These are phyloP conservation scores for Todiramphus saurophagus DNA, from an alignment of 2,113 vertebrate species.

Conservation along the genomic window DNA sequence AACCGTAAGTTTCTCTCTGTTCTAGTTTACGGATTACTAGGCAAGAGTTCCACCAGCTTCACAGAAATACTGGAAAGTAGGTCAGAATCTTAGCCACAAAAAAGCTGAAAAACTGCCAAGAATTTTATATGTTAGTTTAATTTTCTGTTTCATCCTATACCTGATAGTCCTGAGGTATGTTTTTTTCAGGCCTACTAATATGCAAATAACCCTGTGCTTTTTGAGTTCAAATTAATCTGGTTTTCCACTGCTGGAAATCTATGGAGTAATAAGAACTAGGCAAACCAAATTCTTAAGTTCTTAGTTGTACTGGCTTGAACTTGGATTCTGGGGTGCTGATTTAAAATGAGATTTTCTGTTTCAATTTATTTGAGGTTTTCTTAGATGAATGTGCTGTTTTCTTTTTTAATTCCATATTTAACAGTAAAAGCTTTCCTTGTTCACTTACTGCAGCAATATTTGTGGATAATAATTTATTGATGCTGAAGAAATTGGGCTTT, in stretches of 20 bases:
- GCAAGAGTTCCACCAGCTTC: not conserved
- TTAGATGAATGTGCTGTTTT: not conserved
- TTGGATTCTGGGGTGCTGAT: not conserved
- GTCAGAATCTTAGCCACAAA: not conserved
- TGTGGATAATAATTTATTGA: not conserved
- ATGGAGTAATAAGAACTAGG: not conserved
- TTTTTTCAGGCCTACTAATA: not conserved
- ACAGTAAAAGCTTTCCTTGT: not conserved
- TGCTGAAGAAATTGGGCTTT: not conserved
- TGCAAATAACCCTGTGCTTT: not conserved
- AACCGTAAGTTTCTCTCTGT: not conserved
- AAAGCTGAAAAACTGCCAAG: not conserved
- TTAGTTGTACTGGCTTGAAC: not conserved
- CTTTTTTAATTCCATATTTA: not conserved
- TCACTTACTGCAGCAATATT: not conserved
- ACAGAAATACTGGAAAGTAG: not conserved
- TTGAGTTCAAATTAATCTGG: not conserved
- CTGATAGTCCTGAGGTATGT: not conserved
- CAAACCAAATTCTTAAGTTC: not conserved
- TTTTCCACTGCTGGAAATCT: not conserved
- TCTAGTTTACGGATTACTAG: not conserved
- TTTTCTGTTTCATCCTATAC: not conserved
- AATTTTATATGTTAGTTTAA: not conserved
- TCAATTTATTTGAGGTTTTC: not conserved
- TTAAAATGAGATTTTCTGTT: not conserved